phyloP scores from a whole-genome alignment of 2,113 vertebrate species.

The Climacteris rufus region DNA sequence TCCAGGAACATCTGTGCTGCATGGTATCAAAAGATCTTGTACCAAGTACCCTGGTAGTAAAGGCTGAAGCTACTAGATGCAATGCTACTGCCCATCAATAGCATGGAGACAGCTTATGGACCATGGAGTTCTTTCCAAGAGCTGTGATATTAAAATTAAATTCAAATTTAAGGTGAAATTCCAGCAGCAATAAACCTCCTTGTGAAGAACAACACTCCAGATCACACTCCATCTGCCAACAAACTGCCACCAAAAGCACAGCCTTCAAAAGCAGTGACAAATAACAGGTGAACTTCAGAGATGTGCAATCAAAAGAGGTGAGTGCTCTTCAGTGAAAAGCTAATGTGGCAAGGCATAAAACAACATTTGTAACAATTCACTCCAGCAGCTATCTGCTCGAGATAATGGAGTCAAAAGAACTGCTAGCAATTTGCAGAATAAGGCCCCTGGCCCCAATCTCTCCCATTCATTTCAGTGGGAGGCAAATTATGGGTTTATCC shows the following conservation, averaged over 20 bases:
- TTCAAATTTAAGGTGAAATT: not conserved
- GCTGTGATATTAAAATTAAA: not conserved
- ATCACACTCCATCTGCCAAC: not conserved
- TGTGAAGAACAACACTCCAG: not conserved
- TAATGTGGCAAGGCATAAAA: not conserved
- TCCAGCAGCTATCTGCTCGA: not conserved
- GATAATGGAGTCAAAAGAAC: not conserved
- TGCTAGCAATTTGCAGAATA: not conserved
- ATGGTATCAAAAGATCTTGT: not conserved
- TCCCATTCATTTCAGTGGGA: not conserved
- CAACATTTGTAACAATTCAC: not conserved
- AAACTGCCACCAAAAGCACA: not conserved
- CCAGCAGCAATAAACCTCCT: not conserved
- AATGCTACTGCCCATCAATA: not conserved
- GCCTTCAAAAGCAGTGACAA: not conserved
- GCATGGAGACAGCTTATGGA: not conserved
- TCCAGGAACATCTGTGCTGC: not conserved
- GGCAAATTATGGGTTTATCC: not conserved
- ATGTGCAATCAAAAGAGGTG: not conserved
- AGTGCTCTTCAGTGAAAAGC: not conserved
- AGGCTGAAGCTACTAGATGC: not conserved
- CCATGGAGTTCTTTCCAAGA: not conserved
- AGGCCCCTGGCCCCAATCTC: not conserved
- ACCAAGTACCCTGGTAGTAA: not conserved
- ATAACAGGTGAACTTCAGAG: not conserved